Evolutionary conservation across 2,797 vertebrate genomes (phyloP).

Genomic region (Anabas testudineus): DNA sequence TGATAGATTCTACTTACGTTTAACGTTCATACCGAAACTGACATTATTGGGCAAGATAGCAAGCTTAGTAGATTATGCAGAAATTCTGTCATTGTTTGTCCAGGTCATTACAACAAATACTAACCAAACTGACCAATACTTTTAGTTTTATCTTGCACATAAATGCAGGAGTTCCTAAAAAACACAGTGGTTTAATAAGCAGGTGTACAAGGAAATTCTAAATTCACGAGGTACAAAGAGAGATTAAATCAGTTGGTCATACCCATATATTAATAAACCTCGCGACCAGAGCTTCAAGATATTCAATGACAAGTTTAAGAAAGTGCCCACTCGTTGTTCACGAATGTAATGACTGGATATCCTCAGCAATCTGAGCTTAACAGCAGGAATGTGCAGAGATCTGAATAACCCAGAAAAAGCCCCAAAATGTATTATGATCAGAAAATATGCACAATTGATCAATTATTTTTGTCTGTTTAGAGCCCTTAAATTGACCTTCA

Average conservation of each 20-base stretch:
- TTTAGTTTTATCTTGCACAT: constrained; percentile 11
- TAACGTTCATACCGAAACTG: not conserved
- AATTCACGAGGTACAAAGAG: not conserved
- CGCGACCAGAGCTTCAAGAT: constrained; percentile 27
- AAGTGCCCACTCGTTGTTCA: not conserved
- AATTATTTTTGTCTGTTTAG: not conserved
- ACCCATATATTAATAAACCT: constrained; percentile 27
- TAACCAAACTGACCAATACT: not conserved
- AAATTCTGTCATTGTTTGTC: not conserved
- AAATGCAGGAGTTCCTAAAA: constrained; percentile 7
- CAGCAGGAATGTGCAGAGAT: not conserved
- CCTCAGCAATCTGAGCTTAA: not conserved
- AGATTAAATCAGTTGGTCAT: constrained; percentile 12
- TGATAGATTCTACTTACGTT: not conserved
- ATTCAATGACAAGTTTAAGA: constrained; percentile 16
- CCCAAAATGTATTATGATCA: not conserved
- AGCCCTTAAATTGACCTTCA: not conserved
- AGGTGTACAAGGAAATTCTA: constrained; percentile 1
- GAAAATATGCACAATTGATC: not conserved
- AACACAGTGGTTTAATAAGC: constrained; percentile 18
- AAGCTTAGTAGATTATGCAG: not conserved
- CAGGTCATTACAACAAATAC: constrained; percentile 12
- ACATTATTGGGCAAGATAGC: not conserved
- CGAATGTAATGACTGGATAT: constrained; percentile 4
- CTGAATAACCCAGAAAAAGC: not conserved